A percentile compares a stretch with the other conserved stretches of the same genome.
Conservation (phyloP, 2,888 invertebrate species). For the Caenorhabditis sinica region DNA sequence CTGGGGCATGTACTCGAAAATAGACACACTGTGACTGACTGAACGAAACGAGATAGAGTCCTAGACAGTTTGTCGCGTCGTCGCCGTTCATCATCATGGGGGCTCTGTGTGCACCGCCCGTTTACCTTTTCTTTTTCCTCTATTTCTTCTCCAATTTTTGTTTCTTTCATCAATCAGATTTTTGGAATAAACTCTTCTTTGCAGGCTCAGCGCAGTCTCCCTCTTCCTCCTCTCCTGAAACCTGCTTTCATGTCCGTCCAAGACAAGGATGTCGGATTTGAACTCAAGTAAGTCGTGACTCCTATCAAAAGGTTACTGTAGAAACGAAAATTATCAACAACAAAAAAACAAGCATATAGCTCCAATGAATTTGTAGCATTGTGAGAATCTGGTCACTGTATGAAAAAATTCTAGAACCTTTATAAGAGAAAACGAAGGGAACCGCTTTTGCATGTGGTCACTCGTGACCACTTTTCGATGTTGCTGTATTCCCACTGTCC, state of each 20-base stretch:
- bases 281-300: conserved; percentile 60
- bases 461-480: conserved; percentile 53
- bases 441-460: conserved; percentile 34
- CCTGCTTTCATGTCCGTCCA: conserved; percentile 69
- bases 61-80: conserved; percentile 63
- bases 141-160: conserved; percentile 10
- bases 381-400: conserved; percentile 12
- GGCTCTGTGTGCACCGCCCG: conserved; percentile 57
- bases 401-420: conserved; percentile 3
- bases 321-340: not conserved
- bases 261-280: conserved; percentile 69
- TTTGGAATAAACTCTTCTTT: conserved; percentile 19
- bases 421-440: conserved; percentile 22
- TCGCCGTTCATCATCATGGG: conserved; percentile 40
- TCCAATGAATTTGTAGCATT: no score
- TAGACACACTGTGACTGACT: conserved; percentile 43
- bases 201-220: conserved; percentile 71
- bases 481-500: conserved; percentile 26
- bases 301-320: not conserved
- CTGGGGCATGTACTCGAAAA: conserved; percentile 57
- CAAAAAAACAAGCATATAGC: no score
- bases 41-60: conserved; percentile 50
- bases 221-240: conserved; percentile 69
- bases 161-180: conserved; percentile 13
- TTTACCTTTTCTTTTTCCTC: conserved; percentile 14